Evolutionary conservation across 2,888 invertebrate species (phyloP).

Genomic region (Hypselothyrea guttata): DNA sequence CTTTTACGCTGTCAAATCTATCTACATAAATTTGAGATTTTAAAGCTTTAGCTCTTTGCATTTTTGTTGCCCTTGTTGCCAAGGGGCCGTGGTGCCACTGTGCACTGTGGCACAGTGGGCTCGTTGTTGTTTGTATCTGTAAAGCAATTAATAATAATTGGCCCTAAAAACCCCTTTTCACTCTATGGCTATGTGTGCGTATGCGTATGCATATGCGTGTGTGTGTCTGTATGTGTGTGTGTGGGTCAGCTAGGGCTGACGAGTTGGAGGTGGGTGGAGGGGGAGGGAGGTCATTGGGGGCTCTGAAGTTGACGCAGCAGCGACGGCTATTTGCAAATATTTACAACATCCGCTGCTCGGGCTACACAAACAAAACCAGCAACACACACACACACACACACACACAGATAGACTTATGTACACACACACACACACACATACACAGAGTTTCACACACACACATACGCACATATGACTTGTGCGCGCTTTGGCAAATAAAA

Average conservation of each 20-base stretch:
- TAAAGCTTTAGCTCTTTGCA: constrained; percentile 29
- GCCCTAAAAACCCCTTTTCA: constrained; percentile 66
- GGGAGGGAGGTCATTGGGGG: constrained; percentile 14
- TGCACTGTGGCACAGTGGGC: constrained; percentile 27
- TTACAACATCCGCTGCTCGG: constrained; percentile 72
- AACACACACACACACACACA: constrained; percentile 20
- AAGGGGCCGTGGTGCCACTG: neutral
- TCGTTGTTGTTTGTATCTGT: constrained; percentile 68
- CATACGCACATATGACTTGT: constrained; percentile 41
- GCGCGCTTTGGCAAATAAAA: constrained; percentile 72
- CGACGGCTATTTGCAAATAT: constrained; percentile 71
- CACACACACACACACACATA: constrained; percentile 14
- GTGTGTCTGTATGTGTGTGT: constrained; percentile 5
- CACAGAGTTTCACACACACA: constrained; percentile 8
- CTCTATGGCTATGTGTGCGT: constrained; percentile 26
- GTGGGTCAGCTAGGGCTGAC: constrained; percentile 17
- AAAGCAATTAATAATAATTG: constrained; percentile 81
- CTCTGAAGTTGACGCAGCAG: constrained; percentile 35
- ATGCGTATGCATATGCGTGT: constrained; percentile 4
- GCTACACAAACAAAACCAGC: constrained; percentile 49
- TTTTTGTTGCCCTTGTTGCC: neutral
- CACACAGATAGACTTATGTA: neutral
- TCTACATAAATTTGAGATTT: constrained; percentile 12
- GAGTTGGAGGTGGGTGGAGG: constrained; percentile 6
- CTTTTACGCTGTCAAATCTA: neutral